Base-by-base conservation (phyloP, 2,888 invertebrate genomes). In the Sminthurides aquaticus region DNA sequence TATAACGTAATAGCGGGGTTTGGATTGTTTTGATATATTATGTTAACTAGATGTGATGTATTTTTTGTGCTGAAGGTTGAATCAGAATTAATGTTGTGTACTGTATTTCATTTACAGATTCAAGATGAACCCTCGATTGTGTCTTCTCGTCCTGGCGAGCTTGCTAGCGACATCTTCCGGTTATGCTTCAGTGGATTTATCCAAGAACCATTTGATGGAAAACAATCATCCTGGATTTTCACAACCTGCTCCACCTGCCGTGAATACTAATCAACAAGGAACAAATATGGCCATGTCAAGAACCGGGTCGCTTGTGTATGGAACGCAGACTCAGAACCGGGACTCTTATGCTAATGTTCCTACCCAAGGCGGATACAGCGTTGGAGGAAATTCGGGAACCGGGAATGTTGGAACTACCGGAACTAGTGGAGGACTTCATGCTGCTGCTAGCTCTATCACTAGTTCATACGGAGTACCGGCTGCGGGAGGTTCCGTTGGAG, bases 311-410 rank as follows among this genome's bases (percentile, higher is more conserved):
- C 15, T 34, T 5, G 8, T 15, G 43, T 11, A 34, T 24, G 3
- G 8, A 22, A 8, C 22, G n/a, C 54, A 54, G n/a, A n/a, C n/a
- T 11, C 73, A 73, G 56, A 70, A 66, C 52, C 57, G 73, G 29
- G 73, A 73, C 52, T 68, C 71, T 2, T 73, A 73, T 52, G 60
- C 67, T 0, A 66, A 67, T 25, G 65, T 69, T 1, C 68, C 70
- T 2, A 27, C 66, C 0, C 63, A 61, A 25, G 71, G 69, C 0
- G 70, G 71, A 2, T 71, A 71, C 57, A 28, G 57, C 18, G 60
- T 56, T 3, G 58, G 11, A 2, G 63, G 66, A 24, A 49, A 22
- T 2, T 64, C 65, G 20, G 67, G 69, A 5, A 58, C 62, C 22
- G 65, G 63, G 27, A 63, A 49, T 34, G 55, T 57, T 15, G 22